phyloP scores from a whole-genome alignment of 2,797 vertebrate genomes.

The Psittacula derbiana region DNA sequence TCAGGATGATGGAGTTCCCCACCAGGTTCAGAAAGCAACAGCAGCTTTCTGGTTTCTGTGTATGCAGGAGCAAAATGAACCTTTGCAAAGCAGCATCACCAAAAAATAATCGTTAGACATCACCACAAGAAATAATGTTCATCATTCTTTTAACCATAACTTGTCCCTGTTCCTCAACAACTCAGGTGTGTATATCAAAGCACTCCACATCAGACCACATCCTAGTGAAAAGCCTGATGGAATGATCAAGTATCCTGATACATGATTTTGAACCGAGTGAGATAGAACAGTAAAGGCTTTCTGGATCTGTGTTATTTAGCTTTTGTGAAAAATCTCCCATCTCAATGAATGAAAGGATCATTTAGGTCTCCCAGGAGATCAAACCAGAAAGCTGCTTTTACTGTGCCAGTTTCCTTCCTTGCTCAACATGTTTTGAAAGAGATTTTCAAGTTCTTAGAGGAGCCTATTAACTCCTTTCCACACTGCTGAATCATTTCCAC shows the following conservation, averaged over 20 bases:
- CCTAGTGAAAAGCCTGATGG: not conserved
- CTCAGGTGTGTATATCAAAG: not conserved
- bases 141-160: not conserved
- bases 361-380: not conserved
- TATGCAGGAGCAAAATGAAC: not conserved
- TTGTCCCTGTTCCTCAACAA: not conserved
- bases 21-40: not conserved
- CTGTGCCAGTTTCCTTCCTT: not conserved
- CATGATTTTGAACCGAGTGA: rapidly evolving
- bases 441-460: not conserved
- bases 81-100: not conserved
- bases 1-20: not conserved
- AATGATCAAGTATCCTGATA: not conserved
- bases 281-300: not conserved
- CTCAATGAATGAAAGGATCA: not conserved
- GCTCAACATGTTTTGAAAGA: not conserved
- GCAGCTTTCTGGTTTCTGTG: not conserved
- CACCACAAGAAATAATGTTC: not conserved
- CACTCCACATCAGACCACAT: not conserved
- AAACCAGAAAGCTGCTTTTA: not conserved
- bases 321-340: not conserved
- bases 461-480: not conserved
- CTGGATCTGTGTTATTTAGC: not conserved
- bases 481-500: slow-evolving; percentile 19
- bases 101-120: not conserved